Evolutionary conservation across 2,797 vertebrate species (phyloP).

Genomic region (Trichosurus vulpecula): DNA sequence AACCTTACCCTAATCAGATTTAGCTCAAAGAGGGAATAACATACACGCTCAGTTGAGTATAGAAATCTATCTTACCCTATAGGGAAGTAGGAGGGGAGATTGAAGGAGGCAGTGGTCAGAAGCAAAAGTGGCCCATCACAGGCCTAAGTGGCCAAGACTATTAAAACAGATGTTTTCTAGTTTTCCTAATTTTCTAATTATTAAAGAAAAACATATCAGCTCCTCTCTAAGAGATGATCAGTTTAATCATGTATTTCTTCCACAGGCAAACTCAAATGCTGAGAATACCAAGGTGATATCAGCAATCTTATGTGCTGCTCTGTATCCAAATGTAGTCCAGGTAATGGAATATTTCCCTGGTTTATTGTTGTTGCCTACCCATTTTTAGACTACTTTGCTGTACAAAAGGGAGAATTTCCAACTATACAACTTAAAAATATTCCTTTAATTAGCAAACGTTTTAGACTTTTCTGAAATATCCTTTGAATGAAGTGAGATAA

Average conservation of each 20-base stretch:
- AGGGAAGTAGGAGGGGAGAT: not conserved
- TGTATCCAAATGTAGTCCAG: constrained; percentile 99
- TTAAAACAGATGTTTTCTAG: not conserved
- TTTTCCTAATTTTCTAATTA: not conserved
- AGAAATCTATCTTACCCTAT: not conserved
- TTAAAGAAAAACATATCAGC: not conserved
- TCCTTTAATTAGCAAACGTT: constrained; percentile 10
- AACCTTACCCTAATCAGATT: not conserved
- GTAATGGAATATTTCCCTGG: constrained; percentile 81
- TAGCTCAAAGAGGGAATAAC: not conserved
- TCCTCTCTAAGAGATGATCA: not conserved
- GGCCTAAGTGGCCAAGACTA: not conserved
- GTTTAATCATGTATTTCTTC: constrained; percentile 55
- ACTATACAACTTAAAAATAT: constrained; percentile 14
- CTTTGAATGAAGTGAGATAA: constrained; percentile 25
- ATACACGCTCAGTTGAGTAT: not conserved
- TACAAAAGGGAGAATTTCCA: not conserved
- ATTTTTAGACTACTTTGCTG: not conserved
- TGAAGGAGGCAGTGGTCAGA: not conserved
- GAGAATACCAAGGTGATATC: constrained; percentile 96
- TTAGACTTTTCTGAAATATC: not conserved
- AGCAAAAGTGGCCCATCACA: constrained; percentile 13
- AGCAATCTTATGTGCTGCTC: constrained; percentile 96
- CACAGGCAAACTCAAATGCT: constrained; percentile 94
- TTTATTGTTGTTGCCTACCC: not conserved